A percentile compares a stretch with the other conserved stretches of the same genome.
Evolutionary conservation across 30 jellyfish, hydroid and myxozoan species (phyloP).

Genomic region (Cassiopea andromeda): DNA sequence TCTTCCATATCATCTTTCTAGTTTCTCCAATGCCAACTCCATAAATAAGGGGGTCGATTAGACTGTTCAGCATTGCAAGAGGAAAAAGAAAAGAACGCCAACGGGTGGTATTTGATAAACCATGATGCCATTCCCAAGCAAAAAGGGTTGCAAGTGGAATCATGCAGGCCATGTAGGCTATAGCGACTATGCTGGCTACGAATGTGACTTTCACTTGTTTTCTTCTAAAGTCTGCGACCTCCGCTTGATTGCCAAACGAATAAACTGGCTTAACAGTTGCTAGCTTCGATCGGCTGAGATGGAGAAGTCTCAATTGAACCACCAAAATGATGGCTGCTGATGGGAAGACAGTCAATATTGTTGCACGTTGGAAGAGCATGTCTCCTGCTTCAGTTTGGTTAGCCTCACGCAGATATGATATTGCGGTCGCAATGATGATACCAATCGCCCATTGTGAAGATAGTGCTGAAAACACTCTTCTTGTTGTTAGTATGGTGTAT

Average conservation of each 20-base stretch:
- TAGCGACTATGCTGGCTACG: slow-evolving; percentile 5
- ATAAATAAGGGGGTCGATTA: neutral
- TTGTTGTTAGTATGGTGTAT: neutral
- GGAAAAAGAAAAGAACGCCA: neutral
- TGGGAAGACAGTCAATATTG: neutral
- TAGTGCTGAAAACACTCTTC: neutral
- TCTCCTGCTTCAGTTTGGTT: neutral
- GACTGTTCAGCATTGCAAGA: neutral
- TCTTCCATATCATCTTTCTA: neutral
- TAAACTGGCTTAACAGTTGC: neutral
- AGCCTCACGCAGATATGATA: neutral
- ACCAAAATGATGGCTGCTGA: neutral
- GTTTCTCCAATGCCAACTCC: neutral
- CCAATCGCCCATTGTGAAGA: neutral
- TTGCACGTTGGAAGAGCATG: neutral
- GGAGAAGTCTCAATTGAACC: neutral
- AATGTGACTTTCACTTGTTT: neutral
- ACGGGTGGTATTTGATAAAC: neutral
- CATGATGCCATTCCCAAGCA: neutral
- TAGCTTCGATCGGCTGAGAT: neutral
- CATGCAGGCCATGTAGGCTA: slow-evolving; percentile 10
- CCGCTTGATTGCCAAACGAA: neutral
- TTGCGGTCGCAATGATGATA: neutral
- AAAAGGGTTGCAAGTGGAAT: neutral
- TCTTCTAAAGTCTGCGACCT: neutral